Evolutionary conservation across 2,797 vertebrate genomes (phyloP), one percentile per base, ranked within the genome.

Genomic region (Neosalanx taihuensis): DNA sequence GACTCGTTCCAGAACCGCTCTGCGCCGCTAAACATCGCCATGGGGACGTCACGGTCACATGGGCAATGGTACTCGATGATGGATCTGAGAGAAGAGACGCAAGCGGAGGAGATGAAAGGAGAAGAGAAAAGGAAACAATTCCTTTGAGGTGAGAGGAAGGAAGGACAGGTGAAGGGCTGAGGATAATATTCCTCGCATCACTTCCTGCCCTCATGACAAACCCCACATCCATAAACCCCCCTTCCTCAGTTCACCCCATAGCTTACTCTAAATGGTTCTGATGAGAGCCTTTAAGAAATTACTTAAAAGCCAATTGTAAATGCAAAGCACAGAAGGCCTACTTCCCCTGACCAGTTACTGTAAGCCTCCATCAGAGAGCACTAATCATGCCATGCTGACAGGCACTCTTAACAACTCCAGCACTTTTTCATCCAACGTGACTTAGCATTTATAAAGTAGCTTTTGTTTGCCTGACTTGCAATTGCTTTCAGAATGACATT

Each of bases 1-100:
- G 94, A 94, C 69, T 84, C 69, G 10, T 97, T 97, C 86, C 91
- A 89, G 78, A 89, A 83, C 73, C 29, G 82, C 81, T 91, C 92
- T 29, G 84, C 46, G 70, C 86, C 92, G 76, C 86, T 92, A 77
- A 95, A 90, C 88, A 90, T 87, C 3, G 90, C 91, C 95, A 97
- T 96, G 79, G 81, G 84, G 82, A 87, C 13, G 82, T 79, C 76
- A 80, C 76, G 6, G 72, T 83, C 83, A 84, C 90, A 90, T 91
- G 81, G 84, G 86, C 81, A 81, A 64, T 76, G 76, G 76, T 75
- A 77, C 77, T 69, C 76, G 73, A 82, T 73, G 73, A 80, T 73
- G 84, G 83, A 80, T 85, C 90, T 91, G 35, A 17, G 41, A 46
- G 41, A 9, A 46, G 41, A 26, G 63, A 26, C 23, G 9, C 7